Base-by-base conservation (phyloP, 2,888 invertebrate genomes). In the Cataglyphis rosenhaueri region DNA sequence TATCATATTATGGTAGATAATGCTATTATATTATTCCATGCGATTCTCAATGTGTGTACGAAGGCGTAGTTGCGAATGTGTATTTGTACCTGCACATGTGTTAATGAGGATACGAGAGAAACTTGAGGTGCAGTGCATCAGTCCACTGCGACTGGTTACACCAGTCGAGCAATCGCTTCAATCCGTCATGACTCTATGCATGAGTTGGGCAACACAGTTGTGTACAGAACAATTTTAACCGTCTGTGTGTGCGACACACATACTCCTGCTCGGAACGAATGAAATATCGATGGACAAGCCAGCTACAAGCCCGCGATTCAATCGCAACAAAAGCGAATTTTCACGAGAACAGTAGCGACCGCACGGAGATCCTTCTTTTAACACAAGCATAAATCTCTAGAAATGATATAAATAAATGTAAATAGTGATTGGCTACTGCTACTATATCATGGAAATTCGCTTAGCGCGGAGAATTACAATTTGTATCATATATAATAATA, bases 151-250 rank as follows among this genome's bases (percentile, higher is more conserved):
- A 89, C 90, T 87, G 89, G 88, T 89, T 91, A 87, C 89, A 89
- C 88, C 89, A 87, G 82, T 81, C 81, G 82, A 86, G 88, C 91
- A 89, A 92, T 92, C 92, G 90, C 83, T 90, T 90, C 86, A 84
- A 86, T 86, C 85, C 90, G 89, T 92, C 92, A 92, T 92, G 92
- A 92, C 90, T 92, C 90, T 92, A 92, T 92, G 91, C 91, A 92
- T 92, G 92, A 92, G 91, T 92, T 91, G 81, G 86, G 86, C 89
- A 92, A 92, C 83, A 76, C 82, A 81, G 78, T 82, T 70, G 71
- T 81, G 81, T 79, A 76, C 81, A 81, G 85, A 85, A 81, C 85
- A 84, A 89, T 86, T 86, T 86, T 81, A 84, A 84, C 41, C 41
- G n/a, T 62, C 81, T 85, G 76, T 55, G 62, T 75, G 65, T 66